Evolutionary conservation across 2,888 invertebrate species (phyloP).

Genomic region (Folsomia candida): DNA sequence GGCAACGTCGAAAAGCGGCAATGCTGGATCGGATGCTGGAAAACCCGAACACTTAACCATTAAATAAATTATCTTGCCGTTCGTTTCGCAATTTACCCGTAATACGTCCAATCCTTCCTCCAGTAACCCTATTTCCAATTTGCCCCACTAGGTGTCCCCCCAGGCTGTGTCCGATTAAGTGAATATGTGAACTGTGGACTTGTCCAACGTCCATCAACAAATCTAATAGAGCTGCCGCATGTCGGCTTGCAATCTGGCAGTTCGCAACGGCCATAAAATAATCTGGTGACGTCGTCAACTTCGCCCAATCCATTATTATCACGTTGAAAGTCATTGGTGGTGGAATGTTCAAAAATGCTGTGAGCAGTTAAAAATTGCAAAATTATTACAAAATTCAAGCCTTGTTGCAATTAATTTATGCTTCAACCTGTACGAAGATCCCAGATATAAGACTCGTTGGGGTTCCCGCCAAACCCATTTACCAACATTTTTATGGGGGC

Average conservation of each 20-base stretch:
- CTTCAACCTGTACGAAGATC: no score
- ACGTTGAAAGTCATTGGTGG: conserved; percentile 14
- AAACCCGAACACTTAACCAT: no score
- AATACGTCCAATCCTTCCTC: conserved; percentile 6
- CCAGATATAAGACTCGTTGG: no score
- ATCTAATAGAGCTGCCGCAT: not conserved
- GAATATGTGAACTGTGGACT: conserved; percentile 12
- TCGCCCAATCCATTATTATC: conserved; percentile 11
- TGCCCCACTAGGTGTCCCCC: conserved; percentile 22
- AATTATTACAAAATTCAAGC: no score
- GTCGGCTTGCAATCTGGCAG: conserved; percentile 3
- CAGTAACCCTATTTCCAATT: conserved; percentile 11
- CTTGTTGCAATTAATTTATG: no score
- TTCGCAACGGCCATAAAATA: conserved; percentile 18
- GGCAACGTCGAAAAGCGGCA: conserved; percentile 26
- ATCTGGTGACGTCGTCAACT: conserved; percentile 7
- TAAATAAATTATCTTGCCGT: no score
- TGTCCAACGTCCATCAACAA: not conserved
- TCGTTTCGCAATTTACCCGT: no score
- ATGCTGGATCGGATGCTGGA: no score
- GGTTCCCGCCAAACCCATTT: conserved; percentile 21
- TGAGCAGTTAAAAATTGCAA: no score
- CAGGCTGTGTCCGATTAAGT: conserved; percentile 12
- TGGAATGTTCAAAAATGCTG: no score
- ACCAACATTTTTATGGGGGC: conserved; percentile 6